Evolutionary conservation across 2,797 vertebrate species (phyloP), one percentile per base, ranked within the genome.

Genomic region (Takifugu rubripes): DNA sequence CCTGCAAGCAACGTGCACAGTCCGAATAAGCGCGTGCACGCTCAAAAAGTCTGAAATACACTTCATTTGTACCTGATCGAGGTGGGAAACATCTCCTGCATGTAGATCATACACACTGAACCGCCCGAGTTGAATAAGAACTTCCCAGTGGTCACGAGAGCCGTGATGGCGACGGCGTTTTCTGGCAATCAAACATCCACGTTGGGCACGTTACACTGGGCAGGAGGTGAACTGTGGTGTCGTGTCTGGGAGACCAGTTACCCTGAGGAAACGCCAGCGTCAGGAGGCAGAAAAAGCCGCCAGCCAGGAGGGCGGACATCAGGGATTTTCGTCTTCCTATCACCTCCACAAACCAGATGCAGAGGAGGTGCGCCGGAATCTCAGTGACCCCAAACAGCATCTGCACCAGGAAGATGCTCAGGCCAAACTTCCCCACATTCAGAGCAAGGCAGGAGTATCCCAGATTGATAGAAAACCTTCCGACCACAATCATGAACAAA

Each of bases 341-440:
- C 43, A 70, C 49, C 66, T 93, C 88, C 75, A 94, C 70, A 3
- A 47, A 0, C 80, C 88, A 90, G 71, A 92, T 83, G 64, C 89
- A 90, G 31, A 75, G 50, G 25, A 82, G 9, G 7, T 92, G 90
- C 3, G 86, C 87, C 0, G 91, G 92, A 1, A 90, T 72, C 71
- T 95, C 92, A 3, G 90, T 81, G 1, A 84, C 61, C 49, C 92
- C 93, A 1, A 95, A 95, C 0, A 94, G 69, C 0, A 94, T 75
- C 72, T 94, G 92, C 0, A 91, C 94, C 82, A 95, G 78, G 77
- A 94, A 94, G 83, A 94, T 91, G 83, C 92, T 62, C 76, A 92
- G 68, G 11, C 94, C 93, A 7, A 93, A 93, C 64, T 81, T 88
- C 0, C 91, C 91, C 46, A 94, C 90, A 0, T 91, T 93, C 48